Evolutionary conservation across 1,140 invertebrate genomes (phyloP).

Genomic region (Platorchestia sp.): DNA sequence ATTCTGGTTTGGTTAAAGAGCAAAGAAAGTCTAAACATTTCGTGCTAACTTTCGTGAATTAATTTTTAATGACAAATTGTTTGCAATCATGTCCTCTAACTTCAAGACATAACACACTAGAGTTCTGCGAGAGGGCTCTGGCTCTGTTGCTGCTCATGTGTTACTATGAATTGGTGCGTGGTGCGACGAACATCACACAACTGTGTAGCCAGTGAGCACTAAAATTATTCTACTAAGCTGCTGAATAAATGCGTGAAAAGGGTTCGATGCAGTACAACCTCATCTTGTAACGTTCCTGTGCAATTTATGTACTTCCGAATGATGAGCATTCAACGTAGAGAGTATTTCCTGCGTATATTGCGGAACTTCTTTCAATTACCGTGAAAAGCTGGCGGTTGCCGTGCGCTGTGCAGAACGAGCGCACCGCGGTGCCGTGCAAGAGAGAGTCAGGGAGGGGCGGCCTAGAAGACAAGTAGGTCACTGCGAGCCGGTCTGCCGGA

Average conservation of each 20-base stretch:
- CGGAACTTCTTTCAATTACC: not conserved
- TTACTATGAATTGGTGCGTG: not conserved
- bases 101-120: not conserved
- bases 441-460: slow-evolving; percentile 50
- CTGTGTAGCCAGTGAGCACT: not conserved
- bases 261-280: not conserved
- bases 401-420: slow-evolving; percentile 45
- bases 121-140: not conserved
- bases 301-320: not conserved
- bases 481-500: slow-evolving; percentile 23
- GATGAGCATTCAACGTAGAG: not conserved
- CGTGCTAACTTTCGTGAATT: not conserved
- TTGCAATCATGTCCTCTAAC: not conserved
- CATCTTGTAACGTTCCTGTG: not conserved
- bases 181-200: not conserved
- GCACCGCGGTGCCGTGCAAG: slow-evolving; percentile 19
- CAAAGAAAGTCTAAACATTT: not conserved
- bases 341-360: not conserved
- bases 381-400: not conserved
- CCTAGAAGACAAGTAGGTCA: slow-evolving; percentile 39
- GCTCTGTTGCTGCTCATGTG: not conserved
- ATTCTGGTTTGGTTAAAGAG: not conserved
- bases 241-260: not conserved
- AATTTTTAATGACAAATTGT: not conserved
- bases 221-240: not conserved